Conservation (phyloP, 2,113 vertebrate species). For the Cynopterus brachyotis region DNA sequence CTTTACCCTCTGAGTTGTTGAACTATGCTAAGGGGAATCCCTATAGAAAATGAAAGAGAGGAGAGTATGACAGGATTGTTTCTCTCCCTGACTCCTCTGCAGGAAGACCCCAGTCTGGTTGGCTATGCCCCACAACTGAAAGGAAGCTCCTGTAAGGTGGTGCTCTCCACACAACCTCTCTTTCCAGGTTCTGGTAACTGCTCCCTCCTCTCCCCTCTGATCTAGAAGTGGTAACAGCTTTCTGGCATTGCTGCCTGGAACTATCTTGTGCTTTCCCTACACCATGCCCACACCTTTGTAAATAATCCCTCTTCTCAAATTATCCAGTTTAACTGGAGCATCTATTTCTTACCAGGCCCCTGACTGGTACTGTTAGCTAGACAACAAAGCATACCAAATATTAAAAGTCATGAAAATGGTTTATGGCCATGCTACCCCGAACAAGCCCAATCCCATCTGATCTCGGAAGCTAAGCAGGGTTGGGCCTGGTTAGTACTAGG, state of each 20-base stretch:
- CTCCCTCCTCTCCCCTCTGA: not conserved
- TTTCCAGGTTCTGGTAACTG: not conserved
- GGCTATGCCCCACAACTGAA: not conserved
- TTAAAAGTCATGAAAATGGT: not conserved
- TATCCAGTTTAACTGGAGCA: not conserved
- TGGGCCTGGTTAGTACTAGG: too few species aligned
- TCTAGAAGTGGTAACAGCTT: not conserved
- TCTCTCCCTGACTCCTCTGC: not conserved
- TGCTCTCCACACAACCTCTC: not conserved
- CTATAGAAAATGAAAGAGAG: not conserved
- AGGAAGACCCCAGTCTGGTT: too few species aligned
- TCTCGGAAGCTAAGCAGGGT: too few species aligned
- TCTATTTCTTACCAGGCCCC: not conserved
- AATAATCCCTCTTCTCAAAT: slow-evolving; percentile 3
- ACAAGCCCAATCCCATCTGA: too few species aligned
- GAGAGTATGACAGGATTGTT: not conserved
- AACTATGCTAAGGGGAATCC: not conserved
- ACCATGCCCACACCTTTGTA: not conserved
- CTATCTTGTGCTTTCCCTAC: not conserved
- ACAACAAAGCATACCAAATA: not conserved
- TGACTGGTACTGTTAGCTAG: not conserved
- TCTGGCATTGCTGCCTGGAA: not conserved
- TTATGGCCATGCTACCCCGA: too few species aligned
- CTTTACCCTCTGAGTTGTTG: not conserved
- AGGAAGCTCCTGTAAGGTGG: not conserved